Evolutionary conservation across 2,888 invertebrate species (phyloP), one percentile per base, ranked within the genome.

Genomic region (Perizoma affinitatum): DNA sequence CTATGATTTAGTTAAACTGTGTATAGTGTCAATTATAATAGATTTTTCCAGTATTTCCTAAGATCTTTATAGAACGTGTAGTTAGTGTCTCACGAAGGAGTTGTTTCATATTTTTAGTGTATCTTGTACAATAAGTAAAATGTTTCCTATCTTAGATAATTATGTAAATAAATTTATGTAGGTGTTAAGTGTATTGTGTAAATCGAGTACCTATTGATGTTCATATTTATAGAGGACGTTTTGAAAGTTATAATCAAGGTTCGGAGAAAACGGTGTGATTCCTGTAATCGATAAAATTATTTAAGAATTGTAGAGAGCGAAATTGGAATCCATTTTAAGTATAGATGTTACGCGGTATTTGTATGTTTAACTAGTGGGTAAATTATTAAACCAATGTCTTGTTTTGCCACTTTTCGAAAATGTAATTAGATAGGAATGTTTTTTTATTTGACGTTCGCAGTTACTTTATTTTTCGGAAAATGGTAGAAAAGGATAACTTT

Each of bases 21-120:
- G 90, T 92, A 91, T 90, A 92, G 86, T 87, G 92, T 92, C 92
- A 92, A 92, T 92, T 92, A 91, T 83, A 80, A 79, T 82, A 80
- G 73, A 80, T 79, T 83, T 86, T 88, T 85, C 86, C 89, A 88
- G 87, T 91, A 91, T 86, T 88, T 82, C 83, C 76, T 91, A 92
- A 86, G 87, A 87, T 90, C 87, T 87, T 88, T 72, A 86, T 89
- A 86, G 86, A 84, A 84, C 74, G 76, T 76, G 85, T 91, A 90
- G 87, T 82, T 82, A 77, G 87, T 90, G 84, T 85, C 85, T 82
- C 65, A 71, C 66, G 69, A 69, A 75, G 87, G 87, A 88, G 86
- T 86, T 86, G 88, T 90, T 91, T 85, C 82, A 79, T 89, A 87
- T 86, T 87, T 83, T 79, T 89, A 87, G 85, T 69, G 76, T 73